Base-by-base conservation (phyloP, 1,140 invertebrate genomes). In the Phymorhynchus buccinoides region DNA sequence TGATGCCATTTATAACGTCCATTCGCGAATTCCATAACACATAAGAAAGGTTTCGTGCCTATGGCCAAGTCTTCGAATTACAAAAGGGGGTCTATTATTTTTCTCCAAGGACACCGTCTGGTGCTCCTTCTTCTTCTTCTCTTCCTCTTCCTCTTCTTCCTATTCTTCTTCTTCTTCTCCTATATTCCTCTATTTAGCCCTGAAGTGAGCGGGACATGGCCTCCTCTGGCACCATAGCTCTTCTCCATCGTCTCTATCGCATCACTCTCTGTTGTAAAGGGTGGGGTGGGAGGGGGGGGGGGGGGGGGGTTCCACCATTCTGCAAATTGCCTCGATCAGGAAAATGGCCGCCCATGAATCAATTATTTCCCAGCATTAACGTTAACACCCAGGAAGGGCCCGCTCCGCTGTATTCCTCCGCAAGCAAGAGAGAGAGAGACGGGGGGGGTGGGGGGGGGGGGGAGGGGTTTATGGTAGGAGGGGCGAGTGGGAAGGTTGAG, bases 301-400 rank as follows among this genome's bases (percentile, higher is more conserved):
- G n/a, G n/a, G n/a, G n/a, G n/a, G n/a, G n/a, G n/a, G n/a, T n/a
- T n/a, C 79, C 81, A 62, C 66, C 81, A 83, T 83, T 66, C 62
- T 7, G 37, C 16, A 83, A 83, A 83, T 83, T 83, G 44, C 81
- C 81, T 83, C 81, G 42, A 83, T 83, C 81, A 83, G 81, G 52
- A 83, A 83, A 83, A 83, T 83, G 81, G 81, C 80, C 37, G 81
- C n/a, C n/a, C 81, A 83, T 83, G 68, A 83, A 83, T 83, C 81
- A 83, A 83, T 83, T 83, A 83, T 83, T 83, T 83, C 81, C 81
- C 62, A 83, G 81, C 81, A 66, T 71, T 83, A n/a, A n/a, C n/a
- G n/a, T n/a, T 83, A 83, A 83, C 81, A 83, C 81, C n/a, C n/a
- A n/a, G n/a, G n/a, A n/a, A 32, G 18, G 81, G 41, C 41, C 81